Percentiles rank a stretch among this genome's conserved stretches.
Evolutionary conservation across 1,140 invertebrate species (phyloP).

Genomic region (Leptopilina boulardi): DNA sequence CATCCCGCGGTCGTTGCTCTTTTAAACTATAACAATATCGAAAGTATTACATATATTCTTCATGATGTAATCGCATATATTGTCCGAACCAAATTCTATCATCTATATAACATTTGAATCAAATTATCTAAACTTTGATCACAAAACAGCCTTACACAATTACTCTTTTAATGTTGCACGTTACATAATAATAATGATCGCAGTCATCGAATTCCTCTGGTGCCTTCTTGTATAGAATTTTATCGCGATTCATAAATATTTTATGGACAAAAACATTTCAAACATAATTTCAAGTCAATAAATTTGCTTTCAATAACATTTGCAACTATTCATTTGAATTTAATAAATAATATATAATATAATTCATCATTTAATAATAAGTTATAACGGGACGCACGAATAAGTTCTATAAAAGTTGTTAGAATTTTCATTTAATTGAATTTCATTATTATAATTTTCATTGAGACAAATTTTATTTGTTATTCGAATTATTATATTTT

Average conservation of each 20-base stretch:
- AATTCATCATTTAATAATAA: too few species aligned
- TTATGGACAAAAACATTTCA: too few species aligned
- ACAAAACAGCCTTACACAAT: background rate
- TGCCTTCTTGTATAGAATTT: background rate
- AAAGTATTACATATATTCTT: slow-evolving; percentile 19
- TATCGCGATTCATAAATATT: background rate
- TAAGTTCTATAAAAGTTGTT: too few species aligned
- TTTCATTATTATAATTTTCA: too few species aligned
- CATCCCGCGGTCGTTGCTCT: background rate
- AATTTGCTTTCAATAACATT: too few species aligned
- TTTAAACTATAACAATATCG: background rate
- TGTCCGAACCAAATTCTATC: background rate
- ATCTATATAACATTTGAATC: slow-evolving; percentile 18
- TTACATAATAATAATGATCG: too few species aligned
- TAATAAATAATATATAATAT: too few species aligned
- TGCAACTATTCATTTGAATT: too few species aligned
- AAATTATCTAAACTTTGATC: background rate
- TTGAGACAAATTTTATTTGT: too few species aligned
- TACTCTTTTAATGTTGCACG: background rate
- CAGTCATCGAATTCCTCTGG: background rate
- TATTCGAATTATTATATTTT: too few species aligned
- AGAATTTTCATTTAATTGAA: too few species aligned
- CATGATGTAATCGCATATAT: background rate
- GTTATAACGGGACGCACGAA: too few species aligned
- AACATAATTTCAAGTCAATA: background rate